These are phyloP conservation scores for Pardosa pseudoannulata DNA, from an alignment of 2,888 invertebrate species.

Conservation along the genomic window DNA sequence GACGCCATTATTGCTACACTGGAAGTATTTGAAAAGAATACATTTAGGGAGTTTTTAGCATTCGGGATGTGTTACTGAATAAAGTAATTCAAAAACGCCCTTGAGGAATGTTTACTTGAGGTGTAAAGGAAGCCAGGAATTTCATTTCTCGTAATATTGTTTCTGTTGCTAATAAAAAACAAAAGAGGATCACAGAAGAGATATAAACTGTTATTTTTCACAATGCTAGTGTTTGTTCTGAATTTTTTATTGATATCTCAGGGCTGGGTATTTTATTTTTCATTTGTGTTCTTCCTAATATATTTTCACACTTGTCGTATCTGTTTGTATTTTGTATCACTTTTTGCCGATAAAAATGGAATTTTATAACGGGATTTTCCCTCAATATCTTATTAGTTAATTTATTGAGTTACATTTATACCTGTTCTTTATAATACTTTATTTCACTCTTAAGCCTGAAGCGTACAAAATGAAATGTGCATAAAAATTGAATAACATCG, in stretches of 20 bases:
- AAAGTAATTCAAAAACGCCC: neutral
- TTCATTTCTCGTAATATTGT: neutral
- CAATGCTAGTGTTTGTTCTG: neutral
- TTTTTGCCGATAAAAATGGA: too few species aligned
- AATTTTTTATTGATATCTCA: neutral
- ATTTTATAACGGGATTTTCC: too few species aligned
- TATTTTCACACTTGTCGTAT: too few species aligned
- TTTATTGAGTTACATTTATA: too few species aligned
- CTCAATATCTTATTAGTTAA: too few species aligned
- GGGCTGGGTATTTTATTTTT: neutral
- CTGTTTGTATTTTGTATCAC: too few species aligned
- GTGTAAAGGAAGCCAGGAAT: neutral
- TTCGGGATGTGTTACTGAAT: neutral
- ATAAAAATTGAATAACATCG: too few species aligned
- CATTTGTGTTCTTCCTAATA: too few species aligned
- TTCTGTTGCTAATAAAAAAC: neutral
- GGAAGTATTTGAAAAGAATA: neutral
- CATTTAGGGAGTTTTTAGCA: constrained; percentile 1
- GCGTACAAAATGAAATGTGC: too few species aligned
- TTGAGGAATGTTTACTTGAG: neutral
- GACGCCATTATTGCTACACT: neutral
- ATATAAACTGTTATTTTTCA: neutral
- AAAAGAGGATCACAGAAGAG: neutral
- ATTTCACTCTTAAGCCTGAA: too few species aligned
- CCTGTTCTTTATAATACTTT: too few species aligned